Base-by-base conservation (phyloP, 2,888 invertebrate species). In the Melanargia galathea region DNA sequence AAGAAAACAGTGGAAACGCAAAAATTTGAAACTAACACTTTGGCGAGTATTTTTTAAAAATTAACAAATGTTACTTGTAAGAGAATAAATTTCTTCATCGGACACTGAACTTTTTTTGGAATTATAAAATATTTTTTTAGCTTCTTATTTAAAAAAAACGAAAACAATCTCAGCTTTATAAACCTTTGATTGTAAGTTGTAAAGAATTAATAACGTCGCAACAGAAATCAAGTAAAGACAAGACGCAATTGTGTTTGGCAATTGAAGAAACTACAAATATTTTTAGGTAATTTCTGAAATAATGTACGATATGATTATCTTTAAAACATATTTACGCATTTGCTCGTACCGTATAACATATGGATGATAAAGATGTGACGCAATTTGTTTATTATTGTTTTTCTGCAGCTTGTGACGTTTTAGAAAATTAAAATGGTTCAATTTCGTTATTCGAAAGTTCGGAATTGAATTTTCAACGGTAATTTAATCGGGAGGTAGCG, bases 351-450 rank as follows among this genome's bases (percentile, higher is more conserved):
- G 24, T 49, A 48, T 6, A 35, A 74, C 73, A 69, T 75, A 33
- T 80, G 65, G 73, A 77, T 78, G 80, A 84, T 80, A 77, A 70
- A 73, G 75, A 65, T 74, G 80, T 73, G 84, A 76, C 81, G 81
- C 78, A 76, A 74, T 76, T 74, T 75, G 63, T 76, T 74, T 67
- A 60, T 63, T 54, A 48, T 49, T 54, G 43, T 58, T 60, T 60
- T 63, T 30, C 10, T 22, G 26, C 24, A 54, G 11, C 10, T 26
- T 18, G 46, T 22, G 33, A 54, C 45, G 24, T 35, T 43, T 58
- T 40, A 11, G 16, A 51, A 57, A 57, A 51, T 59, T 59, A 52
- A 62, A 49, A 43, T 55, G 57, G 52, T 59, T 24, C 59, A 59
- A 59, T 52, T 62, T 62, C 49, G 11, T 57, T 58, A 63, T 63